Percentiles rank a stretch among this genome's conserved stretches.
Conservation (phyloP, 92 coral and sea anemone genomes). For the Zoanthus solanderi region DNA sequence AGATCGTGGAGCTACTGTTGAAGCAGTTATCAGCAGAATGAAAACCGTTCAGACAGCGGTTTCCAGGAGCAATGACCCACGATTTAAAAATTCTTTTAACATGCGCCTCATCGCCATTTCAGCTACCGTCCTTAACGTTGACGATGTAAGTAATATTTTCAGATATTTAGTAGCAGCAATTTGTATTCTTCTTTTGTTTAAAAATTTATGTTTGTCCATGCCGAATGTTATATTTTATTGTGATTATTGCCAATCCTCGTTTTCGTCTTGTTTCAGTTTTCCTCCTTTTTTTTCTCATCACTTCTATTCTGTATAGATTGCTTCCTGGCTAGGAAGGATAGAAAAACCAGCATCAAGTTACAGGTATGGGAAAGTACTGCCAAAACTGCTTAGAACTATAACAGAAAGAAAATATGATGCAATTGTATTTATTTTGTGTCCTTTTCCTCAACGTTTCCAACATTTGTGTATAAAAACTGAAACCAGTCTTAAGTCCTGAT, state of each 20-base stretch:
- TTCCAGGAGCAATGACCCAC: constrained; percentile 66
- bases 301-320: constrained; percentile 65
- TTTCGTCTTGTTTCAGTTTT: background rate
- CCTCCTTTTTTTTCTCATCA: background rate
- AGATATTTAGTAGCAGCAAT: background rate
- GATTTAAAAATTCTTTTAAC: constrained; percentile 48
- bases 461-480: too few species aligned
- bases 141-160: constrained; percentile 78
- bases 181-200: background rate
- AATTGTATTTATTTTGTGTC: too few species aligned
- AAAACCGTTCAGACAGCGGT: constrained; percentile 93
- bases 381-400: background rate
- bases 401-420: background rate
- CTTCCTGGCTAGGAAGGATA: constrained; percentile 92
- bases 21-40: constrained; percentile 98
- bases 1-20: constrained; percentile 95
- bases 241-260: background rate
- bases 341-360: constrained; percentile 90
- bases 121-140: constrained; percentile 95
- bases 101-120: constrained; percentile 96
- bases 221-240: too few species aligned
- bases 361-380: constrained; percentile 60
- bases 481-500: too few species aligned
- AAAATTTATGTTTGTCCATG: background rate
- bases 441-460: too few species aligned